Conservation (phyloP, 2,797 vertebrate species). For the Clarias laeviceps region DNA sequence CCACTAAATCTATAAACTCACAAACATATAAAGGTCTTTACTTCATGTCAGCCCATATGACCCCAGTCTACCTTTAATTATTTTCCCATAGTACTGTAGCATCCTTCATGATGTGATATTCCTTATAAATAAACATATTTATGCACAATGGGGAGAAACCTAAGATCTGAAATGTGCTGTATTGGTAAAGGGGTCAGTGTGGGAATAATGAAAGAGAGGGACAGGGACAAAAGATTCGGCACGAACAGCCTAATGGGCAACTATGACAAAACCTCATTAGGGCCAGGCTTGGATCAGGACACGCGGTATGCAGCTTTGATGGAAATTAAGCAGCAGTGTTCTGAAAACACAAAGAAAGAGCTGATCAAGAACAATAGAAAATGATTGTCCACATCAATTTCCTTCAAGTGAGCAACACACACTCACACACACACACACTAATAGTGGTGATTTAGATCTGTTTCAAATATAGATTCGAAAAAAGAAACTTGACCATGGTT, state of each 20-base stretch:
- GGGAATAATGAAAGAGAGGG: conserved; percentile 13
- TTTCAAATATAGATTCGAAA: background rate
- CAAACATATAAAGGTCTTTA: background rate
- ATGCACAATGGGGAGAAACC: background rate
- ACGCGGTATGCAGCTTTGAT: conserved; percentile 24
- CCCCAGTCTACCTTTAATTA: background rate
- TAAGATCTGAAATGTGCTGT: background rate
- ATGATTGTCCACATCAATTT: conserved; percentile 29
- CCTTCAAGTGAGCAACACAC: background rate
- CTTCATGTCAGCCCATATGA: background rate
- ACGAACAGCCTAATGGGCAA: conserved; percentile 9
- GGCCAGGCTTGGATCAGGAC: background rate
- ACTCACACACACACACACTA: background rate
- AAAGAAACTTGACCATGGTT: too few relatives aligned
- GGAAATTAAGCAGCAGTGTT: conserved; percentile 32
- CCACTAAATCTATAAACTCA: background rate
- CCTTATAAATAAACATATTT: background rate
- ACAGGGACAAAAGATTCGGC: background rate
- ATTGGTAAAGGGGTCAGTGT: conserved; percentile 17
- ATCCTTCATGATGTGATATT: background rate
- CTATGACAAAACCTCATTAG: conserved; percentile 33
- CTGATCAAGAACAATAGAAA: conserved; percentile 15
- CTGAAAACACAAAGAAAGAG: conserved; percentile 27
- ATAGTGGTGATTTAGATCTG: background rate
- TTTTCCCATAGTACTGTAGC: background rate